A percentile compares a stretch with the other conserved stretches of the same genome.
Evolutionary conservation across 2,888 invertebrate genomes (phyloP).

Genomic region (Steinernema carpocapsae): DNA sequence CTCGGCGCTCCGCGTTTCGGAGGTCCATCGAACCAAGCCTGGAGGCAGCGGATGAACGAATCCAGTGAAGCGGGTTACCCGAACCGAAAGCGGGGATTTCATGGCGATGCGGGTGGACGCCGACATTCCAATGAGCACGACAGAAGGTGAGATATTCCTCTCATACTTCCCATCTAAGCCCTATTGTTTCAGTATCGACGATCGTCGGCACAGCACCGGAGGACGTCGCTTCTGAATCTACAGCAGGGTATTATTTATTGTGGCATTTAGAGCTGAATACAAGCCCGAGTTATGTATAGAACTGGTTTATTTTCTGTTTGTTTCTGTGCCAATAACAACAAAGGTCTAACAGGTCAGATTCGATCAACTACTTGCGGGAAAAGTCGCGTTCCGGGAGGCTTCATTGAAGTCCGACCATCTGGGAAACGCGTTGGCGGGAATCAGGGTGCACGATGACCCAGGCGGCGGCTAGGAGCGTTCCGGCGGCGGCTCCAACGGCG

Average conservation of each 20-base stretch:
- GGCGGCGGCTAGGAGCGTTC: constrained; percentile 53
- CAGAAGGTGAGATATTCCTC: not conserved
- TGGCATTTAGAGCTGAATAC: too few species aligned
- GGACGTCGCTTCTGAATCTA: not conserved
- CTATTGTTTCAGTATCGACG: not conserved
- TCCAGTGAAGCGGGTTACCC: not conserved
- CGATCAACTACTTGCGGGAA: not conserved
- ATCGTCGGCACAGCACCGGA: not conserved
- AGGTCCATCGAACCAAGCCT: not conserved
- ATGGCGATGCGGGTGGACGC: not conserved
- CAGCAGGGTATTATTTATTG: too few species aligned
- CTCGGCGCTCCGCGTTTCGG: not conserved
- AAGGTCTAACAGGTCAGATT: constrained; percentile 21
- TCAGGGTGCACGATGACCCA: constrained; percentile 62
- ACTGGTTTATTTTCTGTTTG: too few species aligned
- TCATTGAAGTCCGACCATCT: constrained; percentile 50
- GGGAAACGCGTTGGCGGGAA: constrained; percentile 58
- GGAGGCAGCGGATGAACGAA: not conserved
- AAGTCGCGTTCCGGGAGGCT: not conserved
- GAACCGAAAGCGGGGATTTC: not conserved
- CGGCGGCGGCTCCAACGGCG: constrained; percentile 57
- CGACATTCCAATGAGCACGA: not conserved
- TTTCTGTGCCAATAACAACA: constrained; percentile 3
- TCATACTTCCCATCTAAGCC: not conserved
- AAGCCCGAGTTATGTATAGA: too few species aligned